A percentile compares a stretch with the other conserved stretches of the same genome.
Conservation (phyloP, 2,888 invertebrate species). For the Chymomyza caudatula region DNA sequence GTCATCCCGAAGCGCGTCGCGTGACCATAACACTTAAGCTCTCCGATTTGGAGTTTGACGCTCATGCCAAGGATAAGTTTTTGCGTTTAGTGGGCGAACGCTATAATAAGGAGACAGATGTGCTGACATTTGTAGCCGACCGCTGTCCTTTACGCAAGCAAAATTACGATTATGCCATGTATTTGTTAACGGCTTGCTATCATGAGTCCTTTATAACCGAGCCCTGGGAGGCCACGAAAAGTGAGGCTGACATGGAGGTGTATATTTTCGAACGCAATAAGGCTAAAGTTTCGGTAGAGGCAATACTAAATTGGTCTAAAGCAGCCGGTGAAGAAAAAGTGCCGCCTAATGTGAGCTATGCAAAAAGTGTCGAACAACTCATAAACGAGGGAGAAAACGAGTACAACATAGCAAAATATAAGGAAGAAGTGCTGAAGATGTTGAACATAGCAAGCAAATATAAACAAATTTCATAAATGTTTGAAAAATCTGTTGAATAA, state of each 20-base stretch:
- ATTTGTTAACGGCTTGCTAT: constrained; percentile 93
- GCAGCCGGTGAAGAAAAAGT: constrained; percentile 30
- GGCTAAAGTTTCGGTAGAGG: constrained; percentile 82
- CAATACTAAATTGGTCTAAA: constrained; percentile 76
- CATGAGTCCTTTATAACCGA: constrained; percentile 92
- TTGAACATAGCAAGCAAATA: constrained; percentile 50
- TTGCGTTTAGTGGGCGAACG: constrained; percentile 88
- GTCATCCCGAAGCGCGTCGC: constrained; percentile 91
- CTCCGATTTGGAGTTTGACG: constrained; percentile 85
- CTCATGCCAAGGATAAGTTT: constrained; percentile 92
- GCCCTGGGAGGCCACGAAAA: constrained; percentile 91
- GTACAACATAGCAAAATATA: constrained; percentile 75
- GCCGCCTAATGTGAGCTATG: constrained; percentile 57
- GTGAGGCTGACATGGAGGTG: constrained; percentile 91
- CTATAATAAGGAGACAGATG: constrained; percentile 86
- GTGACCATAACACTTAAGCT: constrained; percentile 86
- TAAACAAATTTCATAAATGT: not conserved
- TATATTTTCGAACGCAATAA: constrained; percentile 88
- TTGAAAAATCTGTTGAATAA: not conserved
- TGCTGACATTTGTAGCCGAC: constrained; percentile 91
- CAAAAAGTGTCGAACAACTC: constrained; percentile 71
- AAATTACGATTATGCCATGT: constrained; percentile 95
- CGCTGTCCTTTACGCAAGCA: constrained; percentile 94
- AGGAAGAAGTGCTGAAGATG: constrained; percentile 74
- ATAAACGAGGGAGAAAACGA: constrained; percentile 78